Percentiles rank a stretch among this genome's conserved stretches.
These are phyloP conservation scores for Eupithecia vulgata DNA, from an alignment of 2,888 invertebrate species.

Conservation along the genomic window DNA sequence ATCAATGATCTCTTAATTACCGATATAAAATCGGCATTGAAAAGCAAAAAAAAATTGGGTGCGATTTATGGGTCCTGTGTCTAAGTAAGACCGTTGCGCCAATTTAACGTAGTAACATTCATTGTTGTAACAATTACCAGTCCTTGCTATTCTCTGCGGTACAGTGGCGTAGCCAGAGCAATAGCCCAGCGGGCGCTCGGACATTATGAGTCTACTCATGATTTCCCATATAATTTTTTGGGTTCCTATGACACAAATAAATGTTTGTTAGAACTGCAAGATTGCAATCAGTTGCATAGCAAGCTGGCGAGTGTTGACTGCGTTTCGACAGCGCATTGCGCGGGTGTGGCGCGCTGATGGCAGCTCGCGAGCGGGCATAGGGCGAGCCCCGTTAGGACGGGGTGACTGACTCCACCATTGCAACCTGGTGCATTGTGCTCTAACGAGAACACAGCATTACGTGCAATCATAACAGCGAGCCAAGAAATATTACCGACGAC, in stretches of 20 bases:
- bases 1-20: conserved; percentile 27
- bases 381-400: conserved; percentile 81
- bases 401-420: conserved; percentile 81
- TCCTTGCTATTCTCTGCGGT: conserved; percentile 8
- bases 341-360: conserved; percentile 76
- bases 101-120: conserved; percentile 30
- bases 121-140: conserved; percentile 39
- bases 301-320: conserved; percentile 51
- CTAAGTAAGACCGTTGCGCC: conserved; percentile 13
- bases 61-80: conserved; percentile 21
- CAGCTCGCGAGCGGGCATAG: conserved; percentile 70
- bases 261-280: conserved; percentile 13
- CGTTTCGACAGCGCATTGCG: conserved; percentile 52
- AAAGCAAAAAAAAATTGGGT: neutral
- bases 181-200: conserved; percentile 57
- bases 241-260: neutral
- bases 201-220: conserved; percentile 51
- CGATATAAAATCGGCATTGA: neutral
- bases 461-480: conserved; percentile 72
- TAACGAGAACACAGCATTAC: conserved; percentile 80
- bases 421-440: conserved; percentile 84
- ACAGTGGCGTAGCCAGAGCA: neutral
- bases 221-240: conserved; percentile 10
- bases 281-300: conserved; percentile 34
- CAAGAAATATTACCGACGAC: conserved; percentile 67